These are phyloP conservation scores for Osmoderma eremita DNA, from an alignment of 2,888 invertebrate genomes.

Conservation along the genomic window DNA sequence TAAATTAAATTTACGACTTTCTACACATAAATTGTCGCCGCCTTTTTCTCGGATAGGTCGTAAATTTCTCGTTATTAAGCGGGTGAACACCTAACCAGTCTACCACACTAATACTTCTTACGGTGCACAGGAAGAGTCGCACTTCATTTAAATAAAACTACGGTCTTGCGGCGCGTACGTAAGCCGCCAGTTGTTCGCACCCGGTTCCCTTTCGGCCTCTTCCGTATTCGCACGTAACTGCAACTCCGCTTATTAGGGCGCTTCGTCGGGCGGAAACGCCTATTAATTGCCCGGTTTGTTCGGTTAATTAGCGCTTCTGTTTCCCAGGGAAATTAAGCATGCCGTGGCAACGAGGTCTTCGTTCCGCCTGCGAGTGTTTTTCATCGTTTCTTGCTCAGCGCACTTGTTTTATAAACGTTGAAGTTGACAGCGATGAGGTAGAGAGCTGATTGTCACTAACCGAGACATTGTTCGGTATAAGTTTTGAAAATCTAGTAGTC, in stretches of 20 bases:
- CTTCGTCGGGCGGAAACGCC: constrained; percentile 15
- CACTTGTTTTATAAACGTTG: too few relatives aligned
- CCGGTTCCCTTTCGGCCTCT: not conserved
- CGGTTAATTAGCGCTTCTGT: constrained; percentile 33
- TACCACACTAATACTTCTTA: constrained; percentile 17
- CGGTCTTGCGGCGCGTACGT: constrained; percentile 13
- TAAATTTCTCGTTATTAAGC: constrained; percentile 24
- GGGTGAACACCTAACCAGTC: constrained; percentile 6
- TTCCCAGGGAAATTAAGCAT: constrained; percentile 28
- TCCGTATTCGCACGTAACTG: constrained; percentile 18
- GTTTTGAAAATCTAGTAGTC: constrained; percentile 5
- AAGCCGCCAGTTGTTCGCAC: not conserved
- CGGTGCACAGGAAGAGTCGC: constrained; percentile 21
- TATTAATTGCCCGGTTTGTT: constrained; percentile 31
- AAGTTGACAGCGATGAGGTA: not conserved
- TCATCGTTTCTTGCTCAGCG: not conserved
- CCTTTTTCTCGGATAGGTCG: constrained; percentile 6
- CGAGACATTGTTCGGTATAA: constrained; percentile 13
- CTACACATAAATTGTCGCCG: not conserved
- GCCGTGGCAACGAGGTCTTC: constrained; percentile 7
- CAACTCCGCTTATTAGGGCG: constrained; percentile 3
- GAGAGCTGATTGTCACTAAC: constrained; percentile 1
- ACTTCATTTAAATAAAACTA: constrained; percentile 28
- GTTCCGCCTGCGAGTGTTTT: not conserved
- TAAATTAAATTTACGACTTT: constrained; percentile 31